Base-by-base conservation (phyloP, 2,797 vertebrate species). In the Chaenodraco wilsoni region DNA sequence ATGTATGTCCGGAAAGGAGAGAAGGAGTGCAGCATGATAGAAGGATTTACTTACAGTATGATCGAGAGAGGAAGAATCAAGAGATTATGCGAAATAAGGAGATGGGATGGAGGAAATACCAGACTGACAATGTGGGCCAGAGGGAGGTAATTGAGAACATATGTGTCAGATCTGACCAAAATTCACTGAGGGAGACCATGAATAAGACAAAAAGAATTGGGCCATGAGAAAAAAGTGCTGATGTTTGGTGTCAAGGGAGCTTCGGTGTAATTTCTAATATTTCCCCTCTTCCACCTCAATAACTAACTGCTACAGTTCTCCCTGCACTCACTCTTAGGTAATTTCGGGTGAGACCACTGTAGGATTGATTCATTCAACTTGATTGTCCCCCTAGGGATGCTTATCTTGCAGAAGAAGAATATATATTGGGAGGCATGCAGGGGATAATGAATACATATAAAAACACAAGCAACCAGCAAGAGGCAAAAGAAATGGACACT, bases 121-220 rank as follows among this genome's bases (percentile, higher is more conserved):
- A 94, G 88, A 92, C 88, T 91, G 92, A 94, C 92, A 94, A 94
- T 93, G 92, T 91, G 88, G 92, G 84, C 92, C 91, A 88, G 82
- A 80, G 83, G 83, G 91, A 93, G 83, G 88, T 95, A 95, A 95
- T 94, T 92, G 92, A 92, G 81, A 95, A 93, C 95, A 95, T 93
- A 90, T 94, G 95, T 89, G 89, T 87, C 83, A 86, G 87, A 90
- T 90, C 77, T 72, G 49, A 87, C 77, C 72, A 88, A 74, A 89
- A 74, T 82, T 88, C 69, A 78, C 63, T 13, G 50, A 83, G 72
- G 67, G 76, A 69, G 68, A 75, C 74, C 21, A 69, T 74, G 21
- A 77, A 84, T 82, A 60, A 81, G 69, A 64, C 50, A 50, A 46
- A 65, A 52, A 43, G 65, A 46, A 57, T 65, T 55, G 72, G 62